Conservation (phyloP, 2,888 invertebrate genomes). For the Penaeus monodon region DNA sequence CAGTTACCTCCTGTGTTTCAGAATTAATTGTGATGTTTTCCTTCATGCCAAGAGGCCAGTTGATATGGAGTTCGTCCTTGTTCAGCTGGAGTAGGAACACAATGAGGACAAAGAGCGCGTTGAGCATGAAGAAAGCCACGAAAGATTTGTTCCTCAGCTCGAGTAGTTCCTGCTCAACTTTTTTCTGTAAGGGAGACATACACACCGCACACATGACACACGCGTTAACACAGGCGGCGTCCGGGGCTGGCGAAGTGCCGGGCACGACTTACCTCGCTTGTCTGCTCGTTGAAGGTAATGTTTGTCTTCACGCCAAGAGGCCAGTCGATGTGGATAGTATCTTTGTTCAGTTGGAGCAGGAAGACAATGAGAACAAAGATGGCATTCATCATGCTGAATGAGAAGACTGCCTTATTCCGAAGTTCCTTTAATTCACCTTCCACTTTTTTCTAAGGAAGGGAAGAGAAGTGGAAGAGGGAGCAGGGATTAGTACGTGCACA, state of each 20-base stretch:
- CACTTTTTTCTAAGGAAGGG: constrained; percentile 66
- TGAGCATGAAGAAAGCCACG: constrained; percentile 98
- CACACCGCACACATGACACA: constrained; percentile 31
- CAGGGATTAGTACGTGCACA: constrained; percentile 54
- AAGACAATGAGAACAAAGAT: constrained; percentile 74
- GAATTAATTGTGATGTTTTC: constrained; percentile 93
- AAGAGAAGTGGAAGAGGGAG: constrained; percentile 46
- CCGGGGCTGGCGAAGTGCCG: neutral
- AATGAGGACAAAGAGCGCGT: constrained; percentile 97
- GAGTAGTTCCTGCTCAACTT: constrained; percentile 90
- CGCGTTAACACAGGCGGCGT: too few relatives aligned
- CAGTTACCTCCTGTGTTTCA: constrained; percentile 90
- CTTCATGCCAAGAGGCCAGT: constrained; percentile 96
- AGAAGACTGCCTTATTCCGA: constrained; percentile 71
- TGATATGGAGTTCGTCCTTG: constrained; percentile 94
- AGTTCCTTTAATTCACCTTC: constrained; percentile 70
- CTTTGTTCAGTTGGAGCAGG: constrained; percentile 73
- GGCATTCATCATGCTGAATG: constrained; percentile 74
- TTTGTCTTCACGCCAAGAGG: constrained; percentile 71
- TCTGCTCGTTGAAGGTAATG: constrained; percentile 66
- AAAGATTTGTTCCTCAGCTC: constrained; percentile 95
- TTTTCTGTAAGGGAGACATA: constrained; percentile 79
- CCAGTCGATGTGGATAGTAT: constrained; percentile 74
- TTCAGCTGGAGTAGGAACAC: constrained; percentile 98
- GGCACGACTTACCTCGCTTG: constrained; percentile 60